phyloP scores from a whole-genome alignment of 2,888 invertebrate species.

The Cecidostiba fungosa region DNA sequence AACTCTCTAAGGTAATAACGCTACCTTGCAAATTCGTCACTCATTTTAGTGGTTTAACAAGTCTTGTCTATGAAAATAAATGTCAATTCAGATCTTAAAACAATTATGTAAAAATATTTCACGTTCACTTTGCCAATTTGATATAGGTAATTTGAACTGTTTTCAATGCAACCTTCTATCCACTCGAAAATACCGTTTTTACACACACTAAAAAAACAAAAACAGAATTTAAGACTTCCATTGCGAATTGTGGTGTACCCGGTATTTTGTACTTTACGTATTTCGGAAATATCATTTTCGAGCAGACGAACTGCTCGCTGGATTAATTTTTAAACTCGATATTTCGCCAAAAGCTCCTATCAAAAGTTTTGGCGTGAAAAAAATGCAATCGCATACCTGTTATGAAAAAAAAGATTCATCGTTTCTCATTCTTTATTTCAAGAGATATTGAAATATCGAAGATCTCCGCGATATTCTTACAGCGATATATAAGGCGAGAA shows the following conservation, averaged over 20 bases:
- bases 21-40: background rate
- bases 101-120: background rate
- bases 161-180: conserved; percentile 45
- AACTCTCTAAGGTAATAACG: background rate
- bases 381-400: conserved; percentile 35
- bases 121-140: background rate
- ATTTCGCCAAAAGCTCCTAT: conserved; percentile 29
- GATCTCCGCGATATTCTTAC: conserved; percentile 22
- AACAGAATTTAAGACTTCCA: conserved; percentile 44
- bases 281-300: conserved; percentile 16
- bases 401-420: conserved; percentile 60
- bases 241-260: conserved; percentile 26
- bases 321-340: conserved; percentile 42
- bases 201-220: conserved; percentile 25
- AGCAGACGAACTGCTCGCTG: conserved; percentile 44
- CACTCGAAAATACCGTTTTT: conserved; percentile 24
- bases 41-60: background rate
- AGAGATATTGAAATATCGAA: conserved; percentile 30
- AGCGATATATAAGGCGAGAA: conserved; percentile 1
- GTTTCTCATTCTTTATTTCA: conserved; percentile 45
- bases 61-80: background rate
- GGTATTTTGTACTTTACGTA: conserved; percentile 39
- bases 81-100: conserved; percentile 2
- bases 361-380: conserved; percentile 21
- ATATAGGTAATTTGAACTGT: conserved; percentile 26